Evolutionary conservation across 2,113 vertebrate species (phyloP), one percentile per base, ranked within the genome.

Genomic region (Epinephelus lanceolatus): DNA sequence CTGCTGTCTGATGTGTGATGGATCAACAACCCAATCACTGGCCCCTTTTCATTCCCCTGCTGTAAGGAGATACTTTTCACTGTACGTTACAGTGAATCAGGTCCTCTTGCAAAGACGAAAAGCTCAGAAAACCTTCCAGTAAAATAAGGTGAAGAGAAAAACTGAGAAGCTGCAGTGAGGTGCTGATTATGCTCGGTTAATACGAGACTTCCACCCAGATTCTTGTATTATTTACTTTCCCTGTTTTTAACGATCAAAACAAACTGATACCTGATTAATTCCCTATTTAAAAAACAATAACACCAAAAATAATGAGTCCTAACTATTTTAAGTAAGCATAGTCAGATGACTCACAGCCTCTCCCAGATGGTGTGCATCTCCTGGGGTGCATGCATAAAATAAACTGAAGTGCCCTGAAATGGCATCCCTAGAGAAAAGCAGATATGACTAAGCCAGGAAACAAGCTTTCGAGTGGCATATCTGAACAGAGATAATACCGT

Each of bases 381-480:
- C 80, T 25, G 27, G 42, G 71, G 68, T 84, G 75, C 56, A 37
- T 40, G 3, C 47, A 79, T 52, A 78, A 87, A 83, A 83, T 71
- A 68, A 87, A 88, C 47, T 61, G n/a, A 78, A 61, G 56, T 47
- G 71, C 15, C n/a, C 70, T 62, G 71, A 84, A 86, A 78, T 77
- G 57, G 51, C 83, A 81, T 89, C 84, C 71, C 81, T 71, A 18
- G 25, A 81, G 71, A 83, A 83, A 69, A 76, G 47, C 63, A 69
- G 78, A 77, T 76, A 78, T 76, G 78, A 82, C 80, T 80, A 67
- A 90, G 78, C 73, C 78, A 76, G 83, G 71, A 87, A 87, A 80
- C 71, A 33, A 45, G 53, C 68, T 81, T 79, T 83, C 19, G 13
- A 80, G 37, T 74, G 49, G 49, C 63, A 61, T 75, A 75, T 86